Evolutionary conservation across 1,140 invertebrate species (phyloP).

Genomic region (Acyrthosiphon pisum): DNA sequence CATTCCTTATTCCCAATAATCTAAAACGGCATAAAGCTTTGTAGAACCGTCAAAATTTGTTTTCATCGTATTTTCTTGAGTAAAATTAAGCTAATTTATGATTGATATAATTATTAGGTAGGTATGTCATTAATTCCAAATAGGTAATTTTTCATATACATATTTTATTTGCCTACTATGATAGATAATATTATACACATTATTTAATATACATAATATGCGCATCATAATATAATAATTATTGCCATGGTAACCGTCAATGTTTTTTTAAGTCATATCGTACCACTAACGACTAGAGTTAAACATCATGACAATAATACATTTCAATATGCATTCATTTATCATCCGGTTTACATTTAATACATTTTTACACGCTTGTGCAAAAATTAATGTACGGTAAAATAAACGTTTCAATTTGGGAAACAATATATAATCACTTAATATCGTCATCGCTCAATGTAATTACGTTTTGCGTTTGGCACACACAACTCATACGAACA

Average conservation of each 20-base stretch:
- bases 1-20: too few species aligned
- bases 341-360: neutral
- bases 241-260: neutral
- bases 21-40: too few species aligned
- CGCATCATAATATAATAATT: neutral
- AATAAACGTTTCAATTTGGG: slow-evolving; percentile 4
- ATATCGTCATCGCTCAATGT: slow-evolving; percentile 1
- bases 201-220: neutral
- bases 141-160: neutral
- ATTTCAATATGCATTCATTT: neutral
- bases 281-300: neutral
- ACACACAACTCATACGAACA: neutral
- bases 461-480: neutral
- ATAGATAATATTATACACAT: neutral
- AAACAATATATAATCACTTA: neutral
- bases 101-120: neutral
- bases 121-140: neutral
- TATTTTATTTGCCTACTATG: too few species aligned
- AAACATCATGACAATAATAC: neutral
- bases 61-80: too few species aligned
- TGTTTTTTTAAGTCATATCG: neutral
- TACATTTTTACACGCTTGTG: neutral
- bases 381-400: neutral
- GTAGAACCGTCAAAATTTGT: too few species aligned
- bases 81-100: neutral